Evolutionary conservation across 1,140 invertebrate genomes (phyloP), one percentile per base, ranked within the genome.

Genomic region (Drosophila burlai): DNA sequence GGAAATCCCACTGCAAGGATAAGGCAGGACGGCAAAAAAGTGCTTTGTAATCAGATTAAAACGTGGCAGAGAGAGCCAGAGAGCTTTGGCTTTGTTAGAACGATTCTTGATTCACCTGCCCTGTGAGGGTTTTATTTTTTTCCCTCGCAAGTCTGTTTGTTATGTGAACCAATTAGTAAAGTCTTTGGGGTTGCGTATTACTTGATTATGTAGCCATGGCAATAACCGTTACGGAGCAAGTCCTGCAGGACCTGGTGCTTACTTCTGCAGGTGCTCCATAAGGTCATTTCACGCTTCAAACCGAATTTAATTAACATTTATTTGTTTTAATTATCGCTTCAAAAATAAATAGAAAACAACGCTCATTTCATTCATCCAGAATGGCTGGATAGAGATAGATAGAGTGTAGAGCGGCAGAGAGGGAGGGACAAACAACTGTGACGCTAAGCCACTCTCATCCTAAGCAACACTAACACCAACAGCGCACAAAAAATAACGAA

Each of bases 221-320:
- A n/a, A 57, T 57, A 40, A 40, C 40, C 42, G 21, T 46, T 40
- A 50, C 55, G 34, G 11, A n/a, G 46, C 26, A 11, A n/a, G 49
- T 21, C 54, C 7, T 21, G 43, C 29, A 29, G 21, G n/a, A 52
- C 31, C 67, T 40, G 40, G 15, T 24, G 43, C 31, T 34, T 42
- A 26, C 34, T n/a, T 21, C 36, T 21, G 21, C 29, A 46, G 71
- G 31, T 73, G 29, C 15, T 24, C 46, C 24, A 29, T 36, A 34
- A 29, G 24, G 54, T 46, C 31, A 24, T 78, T 61, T 69, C 18
- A 43, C 58, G 64, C 43, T 61, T 29, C n/a, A 42, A 67, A 47
- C 52, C 61, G 66, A 72, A 79, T 79, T 79, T 79, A 69, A 79
- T 79, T 79, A 79, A 79, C 76, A 79, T 79, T 79, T 79, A 79